Base-by-base conservation (phyloP, 2,113 vertebrate genomes). In the Pimephales promelas region DNA sequence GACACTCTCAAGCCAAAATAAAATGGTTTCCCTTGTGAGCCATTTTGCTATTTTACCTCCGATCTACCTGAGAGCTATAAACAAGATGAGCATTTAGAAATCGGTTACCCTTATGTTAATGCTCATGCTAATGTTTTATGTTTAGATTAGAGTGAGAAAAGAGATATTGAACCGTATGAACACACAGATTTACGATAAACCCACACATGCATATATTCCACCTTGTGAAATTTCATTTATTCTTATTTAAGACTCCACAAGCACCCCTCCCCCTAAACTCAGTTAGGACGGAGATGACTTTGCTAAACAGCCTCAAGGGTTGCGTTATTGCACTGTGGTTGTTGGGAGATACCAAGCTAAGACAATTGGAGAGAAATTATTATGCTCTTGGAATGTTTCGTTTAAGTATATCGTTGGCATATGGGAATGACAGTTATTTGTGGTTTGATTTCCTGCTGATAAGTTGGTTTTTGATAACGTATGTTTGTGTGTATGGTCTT, bases 351-450 rank as follows among this genome's bases (percentile, higher is more conserved):
- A 81, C 79, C 3, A 66, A 66, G 61, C 43, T 81, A 81, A 16
- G 79, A 66, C 47, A 71, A 70, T 70, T 81, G 47, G 26, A 43
- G 9, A 70, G 28, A 45, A 40, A 54, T 26, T n/a, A 54, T 71
- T 66, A 68, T 28, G 45, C 78, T 64, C 47, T 52, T 81, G 79
- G 22, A 71, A 70, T 81, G 62, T 70, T 56, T 78, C 13, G 47
- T 76, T 80, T 22, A 79, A 79, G 26, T 80, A 80, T 64, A 14
- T 80, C 40, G 79, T 70, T n/a, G 13, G 79, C 45, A 36, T 54
- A 70, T 81, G 26, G 79, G 79, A 81, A 81, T 81, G 79, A 70
- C 22, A 40, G 18, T 56, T 10, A 56, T 81, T 54, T 70, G 79
- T 81, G 64, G 45, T 81, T 52, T 70, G 62, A 40, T 70, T 81